Percentiles rank a stretch among this genome's conserved stretches.
Evolutionary conservation across 1,140 invertebrate genomes (phyloP).

Genomic region (Colletes latitarsis): DNA sequence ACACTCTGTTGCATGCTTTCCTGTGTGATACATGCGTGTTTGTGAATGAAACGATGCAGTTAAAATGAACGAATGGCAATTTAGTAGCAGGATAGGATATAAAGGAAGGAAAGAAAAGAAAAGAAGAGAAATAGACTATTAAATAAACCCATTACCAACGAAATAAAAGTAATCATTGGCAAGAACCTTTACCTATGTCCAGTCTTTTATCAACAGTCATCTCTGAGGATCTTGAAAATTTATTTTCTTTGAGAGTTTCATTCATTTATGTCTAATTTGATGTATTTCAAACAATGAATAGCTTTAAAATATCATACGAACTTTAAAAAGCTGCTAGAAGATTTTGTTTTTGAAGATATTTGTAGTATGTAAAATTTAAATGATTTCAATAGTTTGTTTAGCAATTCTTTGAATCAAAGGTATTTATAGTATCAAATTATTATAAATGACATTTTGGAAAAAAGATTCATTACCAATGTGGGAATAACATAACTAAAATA

Average conservation of each 20-base stretch:
- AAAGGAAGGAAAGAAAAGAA: constrained; percentile 40
- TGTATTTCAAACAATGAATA: too few relatives aligned
- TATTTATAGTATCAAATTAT: constrained; percentile 1
- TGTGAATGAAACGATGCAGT: constrained; percentile 3
- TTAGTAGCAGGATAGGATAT: constrained; percentile 16
- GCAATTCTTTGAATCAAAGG: neutral
- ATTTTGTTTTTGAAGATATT: neutral
- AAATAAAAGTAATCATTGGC: constrained; percentile 46
- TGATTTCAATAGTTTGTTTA: neutral
- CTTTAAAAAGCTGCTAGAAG: neutral
- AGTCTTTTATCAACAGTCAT: too few relatives aligned
- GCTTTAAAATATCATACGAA: neutral
- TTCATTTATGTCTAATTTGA: too few relatives aligned
- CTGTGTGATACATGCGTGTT: constrained; percentile 12
- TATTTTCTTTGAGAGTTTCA: too few relatives aligned
- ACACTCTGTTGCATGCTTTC: constrained; percentile 22
- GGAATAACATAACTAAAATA: constrained; percentile 73
- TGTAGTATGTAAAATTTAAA: neutral
- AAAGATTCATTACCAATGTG: constrained; percentile 77
- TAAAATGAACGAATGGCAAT: constrained; percentile 29
- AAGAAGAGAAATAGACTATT: constrained; percentile 64
- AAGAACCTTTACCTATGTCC: constrained; percentile 53
- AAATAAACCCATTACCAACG: constrained; percentile 68
- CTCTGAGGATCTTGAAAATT: too few relatives aligned
- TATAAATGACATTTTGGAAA: constrained; percentile 28